Percentiles rank a stretch among this genome's conserved stretches.
phyloP scores from a whole-genome alignment of 1,140 invertebrate species.

The Helicoverpa zea region DNA sequence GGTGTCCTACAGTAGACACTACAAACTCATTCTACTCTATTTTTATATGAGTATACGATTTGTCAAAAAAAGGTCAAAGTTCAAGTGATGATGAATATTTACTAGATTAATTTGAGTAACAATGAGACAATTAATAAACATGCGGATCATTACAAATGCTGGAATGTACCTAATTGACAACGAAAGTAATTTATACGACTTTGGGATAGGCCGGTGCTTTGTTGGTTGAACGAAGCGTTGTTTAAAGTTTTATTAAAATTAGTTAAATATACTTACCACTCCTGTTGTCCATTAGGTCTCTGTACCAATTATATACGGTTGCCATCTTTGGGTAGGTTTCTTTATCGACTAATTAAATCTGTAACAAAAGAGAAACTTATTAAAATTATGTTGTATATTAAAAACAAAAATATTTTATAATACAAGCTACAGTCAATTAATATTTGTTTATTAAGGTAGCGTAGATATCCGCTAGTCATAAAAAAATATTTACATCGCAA shows the following conservation, averaged over 20 bases:
- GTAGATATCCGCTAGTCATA: no score
- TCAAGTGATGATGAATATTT: neutral
- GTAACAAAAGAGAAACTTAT: slow-evolving; percentile 76
- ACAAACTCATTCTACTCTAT: neutral
- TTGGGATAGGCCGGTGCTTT: neutral
- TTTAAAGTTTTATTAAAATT: neutral
- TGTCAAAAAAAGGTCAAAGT: slow-evolving; percentile 12
- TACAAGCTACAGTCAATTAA: no score
- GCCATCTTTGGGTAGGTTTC: slow-evolving; percentile 86
- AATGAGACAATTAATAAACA: neutral
- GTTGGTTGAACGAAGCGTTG: neutral
- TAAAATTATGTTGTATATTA: slow-evolving; percentile 49
- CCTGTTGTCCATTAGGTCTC: slow-evolving; percentile 93
- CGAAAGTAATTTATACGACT: neutral
- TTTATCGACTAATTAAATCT: slow-evolving; percentile 85
- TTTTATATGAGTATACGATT: neutral
- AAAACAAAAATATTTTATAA: neutral
- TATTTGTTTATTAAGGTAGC: no score
- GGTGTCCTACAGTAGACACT: no score
- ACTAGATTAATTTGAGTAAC: neutral
- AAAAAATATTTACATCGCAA: no score
- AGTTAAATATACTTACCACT: slow-evolving; percentile 89
- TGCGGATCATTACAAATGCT: neutral
- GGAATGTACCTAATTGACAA: neutral
- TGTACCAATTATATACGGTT: slow-evolving; percentile 90